Conservation (phyloP, 2,113 vertebrate genomes). For the Boleophthalmus pectinirostris region DNA sequence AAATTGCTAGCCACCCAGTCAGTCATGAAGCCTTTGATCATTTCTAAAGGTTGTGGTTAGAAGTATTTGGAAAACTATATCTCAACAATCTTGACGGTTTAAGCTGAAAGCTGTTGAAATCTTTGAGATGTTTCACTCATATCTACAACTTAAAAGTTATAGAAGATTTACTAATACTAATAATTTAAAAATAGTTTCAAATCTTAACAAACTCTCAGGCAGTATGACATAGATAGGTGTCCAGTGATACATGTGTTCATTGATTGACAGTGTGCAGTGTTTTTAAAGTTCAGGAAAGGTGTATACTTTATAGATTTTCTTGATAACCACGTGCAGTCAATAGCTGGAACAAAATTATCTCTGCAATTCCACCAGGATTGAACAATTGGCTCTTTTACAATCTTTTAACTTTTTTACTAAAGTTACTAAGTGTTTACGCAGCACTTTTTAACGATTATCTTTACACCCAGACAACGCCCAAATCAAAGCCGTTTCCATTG, state of each 20-base stretch:
- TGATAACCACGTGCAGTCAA: neutral
- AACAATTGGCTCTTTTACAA: neutral
- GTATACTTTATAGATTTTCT: constrained; percentile 3
- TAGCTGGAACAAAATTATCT: neutral
- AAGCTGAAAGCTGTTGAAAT: too few relatives aligned
- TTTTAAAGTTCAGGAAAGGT: constrained; percentile 16
- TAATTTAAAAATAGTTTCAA: too few relatives aligned
- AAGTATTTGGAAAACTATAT: too few relatives aligned
- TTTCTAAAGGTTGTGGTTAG: too few relatives aligned
- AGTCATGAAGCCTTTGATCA: too few relatives aligned
- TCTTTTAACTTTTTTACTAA: constrained; percentile 8
- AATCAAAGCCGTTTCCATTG: constrained; percentile 35
- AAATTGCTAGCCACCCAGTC: too few relatives aligned
- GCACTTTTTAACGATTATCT: constrained; percentile 10
- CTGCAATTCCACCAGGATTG: neutral
- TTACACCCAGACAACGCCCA: neutral
- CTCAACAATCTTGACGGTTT: too few relatives aligned
- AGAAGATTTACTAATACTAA: neutral
- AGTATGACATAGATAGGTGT: neutral
- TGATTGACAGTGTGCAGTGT: constrained; percentile 21
- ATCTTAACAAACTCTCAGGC: neutral
- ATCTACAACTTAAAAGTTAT: neutral
- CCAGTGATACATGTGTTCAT: neutral
- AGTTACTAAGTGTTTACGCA: constrained; percentile 4
- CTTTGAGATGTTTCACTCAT: neutral